These are phyloP conservation scores for Nomada ruficornis DNA, from an alignment of 2,888 invertebrate genomes.

Conservation along the genomic window DNA sequence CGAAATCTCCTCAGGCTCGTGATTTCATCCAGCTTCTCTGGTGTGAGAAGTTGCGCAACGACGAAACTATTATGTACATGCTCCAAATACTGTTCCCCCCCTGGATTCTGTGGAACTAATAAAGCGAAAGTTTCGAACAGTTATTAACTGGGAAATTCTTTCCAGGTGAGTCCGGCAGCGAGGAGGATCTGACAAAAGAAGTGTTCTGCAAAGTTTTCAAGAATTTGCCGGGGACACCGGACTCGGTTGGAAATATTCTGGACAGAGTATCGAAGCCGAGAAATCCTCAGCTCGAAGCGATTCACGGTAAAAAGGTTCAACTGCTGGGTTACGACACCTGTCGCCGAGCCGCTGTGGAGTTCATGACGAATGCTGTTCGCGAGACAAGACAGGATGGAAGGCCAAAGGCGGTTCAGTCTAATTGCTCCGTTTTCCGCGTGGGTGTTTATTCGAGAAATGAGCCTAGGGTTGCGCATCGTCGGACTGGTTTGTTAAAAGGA, in stretches of 20 bases:
- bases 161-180: constrained; percentile 77
- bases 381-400: constrained; percentile 57
- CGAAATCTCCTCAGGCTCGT: background rate
- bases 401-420: constrained; percentile 30
- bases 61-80: no score
- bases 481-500: constrained; percentile 49
- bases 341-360: constrained; percentile 77
- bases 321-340: constrained; percentile 81
- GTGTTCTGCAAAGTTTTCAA: constrained; percentile 80
- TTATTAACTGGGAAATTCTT: background rate
- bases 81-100: no score
- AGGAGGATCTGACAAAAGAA: constrained; percentile 79
- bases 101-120: background rate
- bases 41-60: no score
- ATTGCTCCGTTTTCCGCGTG: constrained; percentile 41
- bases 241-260: constrained; percentile 69
- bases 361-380: constrained; percentile 75
- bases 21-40: no score
- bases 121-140: background rate
- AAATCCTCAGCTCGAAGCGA: constrained; percentile 68
- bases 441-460: constrained; percentile 65
- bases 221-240: constrained; percentile 78
- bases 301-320: constrained; percentile 77
- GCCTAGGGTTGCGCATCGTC: constrained; percentile 48
- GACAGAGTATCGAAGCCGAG: constrained; percentile 70